A percentile compares a stretch with the other conserved stretches of the same genome.
phyloP scores from a whole-genome alignment of 2,888 invertebrate species.

The Ormyrus thymus region DNA sequence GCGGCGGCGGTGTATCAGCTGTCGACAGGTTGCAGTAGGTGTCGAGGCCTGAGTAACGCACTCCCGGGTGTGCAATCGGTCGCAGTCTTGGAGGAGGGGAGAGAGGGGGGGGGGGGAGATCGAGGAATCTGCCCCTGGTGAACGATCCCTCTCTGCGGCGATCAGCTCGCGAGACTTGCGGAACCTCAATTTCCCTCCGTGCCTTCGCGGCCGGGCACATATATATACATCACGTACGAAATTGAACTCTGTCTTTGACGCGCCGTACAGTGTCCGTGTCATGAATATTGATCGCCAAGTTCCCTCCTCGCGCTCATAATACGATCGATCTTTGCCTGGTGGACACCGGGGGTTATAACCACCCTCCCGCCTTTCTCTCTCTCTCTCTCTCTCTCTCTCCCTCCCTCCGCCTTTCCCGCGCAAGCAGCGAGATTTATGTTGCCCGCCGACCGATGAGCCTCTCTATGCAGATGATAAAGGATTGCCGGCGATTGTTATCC shows the following conservation, averaged over 20 bases:
- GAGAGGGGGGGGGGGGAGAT: no score
- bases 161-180: neutral
- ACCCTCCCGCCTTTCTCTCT: neutral
- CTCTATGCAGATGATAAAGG: no score
- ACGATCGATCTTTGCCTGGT: conserved; percentile 52
- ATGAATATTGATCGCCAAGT: conserved; percentile 67
- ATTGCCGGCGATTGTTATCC: no score
- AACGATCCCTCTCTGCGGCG: conserved; percentile 18
- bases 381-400: neutral
- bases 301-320: conserved; percentile 45
- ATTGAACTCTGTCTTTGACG: conserved; percentile 65
- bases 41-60: neutral
- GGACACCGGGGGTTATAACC: conserved; percentile 37
- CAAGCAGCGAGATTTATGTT: neutral
- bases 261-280: conserved; percentile 58
- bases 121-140: conserved; percentile 9
- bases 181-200: conserved; percentile 54
- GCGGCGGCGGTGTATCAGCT: conserved; percentile 3
- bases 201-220: conserved; percentile 32
- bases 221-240: conserved; percentile 66
- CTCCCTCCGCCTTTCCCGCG: neutral
- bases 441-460: no score
- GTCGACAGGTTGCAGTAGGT: neutral
- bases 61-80: conserved; percentile 5
- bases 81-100: neutral